Evolutionary conservation across 2,797 vertebrate species (phyloP).

Genomic region (Takifugu rubripes): DNA sequence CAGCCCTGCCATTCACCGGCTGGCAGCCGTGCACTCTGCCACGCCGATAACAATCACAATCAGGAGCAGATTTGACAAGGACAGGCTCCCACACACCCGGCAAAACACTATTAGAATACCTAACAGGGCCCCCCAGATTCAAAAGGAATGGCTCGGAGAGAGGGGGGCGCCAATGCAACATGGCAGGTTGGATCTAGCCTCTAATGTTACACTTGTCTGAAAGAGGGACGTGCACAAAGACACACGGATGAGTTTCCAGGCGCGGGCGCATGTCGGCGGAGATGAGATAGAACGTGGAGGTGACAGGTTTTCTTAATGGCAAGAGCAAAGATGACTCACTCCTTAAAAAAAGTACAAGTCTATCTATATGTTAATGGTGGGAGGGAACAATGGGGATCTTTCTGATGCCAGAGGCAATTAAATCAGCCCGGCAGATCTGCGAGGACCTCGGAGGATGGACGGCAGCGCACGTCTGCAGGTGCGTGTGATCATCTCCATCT

Average conservation of each 20-base stretch:
- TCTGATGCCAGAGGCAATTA: slow-evolving; percentile 46
- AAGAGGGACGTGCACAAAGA: slow-evolving; percentile 27
- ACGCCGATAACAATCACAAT: slow-evolving; percentile 78
- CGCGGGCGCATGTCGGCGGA: slow-evolving; percentile 7
- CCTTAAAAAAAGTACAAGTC: slow-evolving; percentile 23
- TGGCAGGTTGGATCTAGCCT: slow-evolving; percentile 43
- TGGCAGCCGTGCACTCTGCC: slow-evolving; percentile 60
- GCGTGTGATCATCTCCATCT: slow-evolving; percentile 65
- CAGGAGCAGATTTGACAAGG: slow-evolving; percentile 72
- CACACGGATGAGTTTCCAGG: slow-evolving; percentile 5
- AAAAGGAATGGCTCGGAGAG: slow-evolving; percentile 51
- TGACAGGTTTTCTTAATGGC: slow-evolving; percentile 35
- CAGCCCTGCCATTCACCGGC: slow-evolving; percentile 71
- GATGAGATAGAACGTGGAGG: slow-evolving; percentile 22
- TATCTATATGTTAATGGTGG: slow-evolving; percentile 48
- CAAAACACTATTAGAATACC: slow-evolving; percentile 71
- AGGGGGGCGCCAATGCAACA: slow-evolving; percentile 38
- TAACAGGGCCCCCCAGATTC: slow-evolving; percentile 55
- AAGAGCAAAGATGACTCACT: slow-evolving; percentile 29
- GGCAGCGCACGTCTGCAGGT: slow-evolving; percentile 56
- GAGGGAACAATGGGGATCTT: slow-evolving; percentile 12
- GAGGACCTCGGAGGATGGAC: slow-evolving; percentile 45
- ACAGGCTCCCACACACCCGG: slow-evolving; percentile 52
- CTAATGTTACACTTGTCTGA: slow-evolving; percentile 51
- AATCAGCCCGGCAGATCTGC: slow-evolving; percentile 20